Percentiles rank a stretch among this genome's conserved stretches.
These are phyloP conservation scores for Dasypus novemcinctus DNA, from an alignment of 2,113 vertebrate species.

Conservation along the genomic window DNA sequence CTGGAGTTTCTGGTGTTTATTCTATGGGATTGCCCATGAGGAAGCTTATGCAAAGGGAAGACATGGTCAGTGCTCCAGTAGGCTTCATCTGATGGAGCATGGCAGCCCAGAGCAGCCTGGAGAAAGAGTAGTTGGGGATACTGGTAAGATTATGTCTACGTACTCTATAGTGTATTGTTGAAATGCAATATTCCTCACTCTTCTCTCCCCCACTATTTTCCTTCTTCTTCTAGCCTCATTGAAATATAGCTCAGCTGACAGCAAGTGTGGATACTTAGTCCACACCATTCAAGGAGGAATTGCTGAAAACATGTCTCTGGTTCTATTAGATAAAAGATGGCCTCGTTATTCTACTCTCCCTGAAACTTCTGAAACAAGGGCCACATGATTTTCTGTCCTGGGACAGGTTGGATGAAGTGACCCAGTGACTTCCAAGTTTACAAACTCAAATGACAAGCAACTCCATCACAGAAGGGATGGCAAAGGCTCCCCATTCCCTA, in stretches of 20 bases:
- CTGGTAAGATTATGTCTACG: not conserved
- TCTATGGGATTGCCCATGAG: rapidly evolving
- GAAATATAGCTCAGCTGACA: not conserved
- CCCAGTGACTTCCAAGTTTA: not conserved
- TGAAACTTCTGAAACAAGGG: not conserved
- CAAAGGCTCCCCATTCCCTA: not conserved
- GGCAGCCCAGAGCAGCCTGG: rapidly evolving
- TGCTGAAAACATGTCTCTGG: not conserved
- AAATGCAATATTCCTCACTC: not conserved
- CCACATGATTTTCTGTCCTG: not conserved
- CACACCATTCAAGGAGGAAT: not conserved
- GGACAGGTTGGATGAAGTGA: not conserved
- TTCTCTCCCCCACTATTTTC: not conserved
- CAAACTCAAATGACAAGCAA: not conserved
- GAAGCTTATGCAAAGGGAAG: not conserved
- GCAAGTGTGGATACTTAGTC: not conserved
- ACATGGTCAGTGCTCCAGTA: rapidly evolving
- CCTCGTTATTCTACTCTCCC: not conserved
- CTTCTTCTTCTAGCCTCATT: not conserved
- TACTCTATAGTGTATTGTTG: no score
- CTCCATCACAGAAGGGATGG: not conserved
- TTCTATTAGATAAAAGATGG: not conserved
- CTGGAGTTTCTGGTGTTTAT: not conserved
- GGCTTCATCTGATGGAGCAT: not conserved
- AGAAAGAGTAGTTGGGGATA: not conserved